These are phyloP conservation scores for Casuarius casuarius DNA, from an alignment of 2,113 vertebrate species.

Conservation along the genomic window DNA sequence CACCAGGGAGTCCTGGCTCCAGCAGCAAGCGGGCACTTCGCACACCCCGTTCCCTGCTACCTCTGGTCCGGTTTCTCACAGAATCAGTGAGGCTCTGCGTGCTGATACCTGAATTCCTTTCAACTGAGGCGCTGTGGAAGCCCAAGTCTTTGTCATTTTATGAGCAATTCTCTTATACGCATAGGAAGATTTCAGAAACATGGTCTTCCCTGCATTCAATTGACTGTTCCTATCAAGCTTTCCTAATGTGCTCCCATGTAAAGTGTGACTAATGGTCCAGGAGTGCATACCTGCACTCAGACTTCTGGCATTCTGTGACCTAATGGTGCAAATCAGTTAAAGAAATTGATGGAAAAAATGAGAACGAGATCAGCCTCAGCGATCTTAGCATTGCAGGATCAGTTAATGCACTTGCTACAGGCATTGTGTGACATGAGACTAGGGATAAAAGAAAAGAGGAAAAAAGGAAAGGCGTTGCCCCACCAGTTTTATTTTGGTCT, in stretches of 20 bases:
- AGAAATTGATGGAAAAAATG: not conserved
- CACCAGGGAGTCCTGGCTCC: not conserved
- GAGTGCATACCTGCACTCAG: not conserved
- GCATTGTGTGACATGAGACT: slow-evolving; percentile 26
- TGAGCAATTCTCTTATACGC: not conserved
- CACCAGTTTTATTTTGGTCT: slow-evolving; percentile 50
- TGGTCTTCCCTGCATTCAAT: rapidly evolving
- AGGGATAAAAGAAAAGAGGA: not conserved
- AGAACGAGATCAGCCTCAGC: not conserved
- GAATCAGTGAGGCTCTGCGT: not conserved
- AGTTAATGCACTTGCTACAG: not conserved
- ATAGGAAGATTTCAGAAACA: rapidly evolving
- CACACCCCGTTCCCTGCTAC: not conserved
- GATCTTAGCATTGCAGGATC: not conserved
- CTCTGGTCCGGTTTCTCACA: not conserved
- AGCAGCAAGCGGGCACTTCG: not conserved
- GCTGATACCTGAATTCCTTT: not conserved
- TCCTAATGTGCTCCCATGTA: not conserved
- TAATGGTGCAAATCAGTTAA: not conserved
- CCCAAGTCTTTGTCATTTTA: rapidly evolving
- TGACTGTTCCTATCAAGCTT: rapidly evolving
- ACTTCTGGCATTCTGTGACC: not conserved
- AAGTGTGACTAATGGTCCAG: not conserved
- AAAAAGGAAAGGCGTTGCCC: slow-evolving; percentile 56
- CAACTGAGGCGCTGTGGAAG: not conserved